A percentile compares a stretch with the other conserved stretches of the same genome.
Evolutionary conservation across 1,140 invertebrate genomes (phyloP).

Genomic region (Papilio xuthus): DNA sequence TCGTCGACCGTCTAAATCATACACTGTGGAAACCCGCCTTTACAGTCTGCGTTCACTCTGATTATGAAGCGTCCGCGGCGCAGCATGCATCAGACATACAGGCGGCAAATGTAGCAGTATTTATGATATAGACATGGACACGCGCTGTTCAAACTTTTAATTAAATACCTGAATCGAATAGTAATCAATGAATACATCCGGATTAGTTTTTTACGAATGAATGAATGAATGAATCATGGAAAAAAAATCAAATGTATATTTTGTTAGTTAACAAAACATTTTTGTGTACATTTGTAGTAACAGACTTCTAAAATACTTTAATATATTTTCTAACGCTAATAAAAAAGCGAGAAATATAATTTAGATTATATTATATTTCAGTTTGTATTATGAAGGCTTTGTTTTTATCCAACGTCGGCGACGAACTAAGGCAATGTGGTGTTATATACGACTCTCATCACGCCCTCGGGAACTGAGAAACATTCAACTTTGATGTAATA

Average conservation of each 20-base stretch:
- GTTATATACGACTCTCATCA: not conserved
- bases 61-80: not conserved
- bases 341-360: not conserved
- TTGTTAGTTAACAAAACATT: not conserved
- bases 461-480: constrained; percentile 1
- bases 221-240: no score
- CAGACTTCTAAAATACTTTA: not conserved
- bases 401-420: not conserved
- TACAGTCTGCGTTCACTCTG: not conserved
- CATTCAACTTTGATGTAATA: not conserved
- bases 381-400: not conserved
- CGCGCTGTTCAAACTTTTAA: constrained; percentile 1
- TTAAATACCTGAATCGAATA: not conserved
- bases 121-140: not conserved
- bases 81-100: not conserved
- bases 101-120: not conserved
- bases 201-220: no score
- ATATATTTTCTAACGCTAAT: no score
- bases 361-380: not conserved
- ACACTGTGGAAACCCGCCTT: not conserved
- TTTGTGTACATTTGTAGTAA: no score
- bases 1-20: not conserved
- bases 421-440: constrained; percentile 7
- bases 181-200: not conserved
- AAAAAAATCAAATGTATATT: not conserved